Evolutionary conservation across 2,113 vertebrate genomes (phyloP), one percentile per base, ranked within the genome.

Genomic region (Passer domesticus): DNA sequence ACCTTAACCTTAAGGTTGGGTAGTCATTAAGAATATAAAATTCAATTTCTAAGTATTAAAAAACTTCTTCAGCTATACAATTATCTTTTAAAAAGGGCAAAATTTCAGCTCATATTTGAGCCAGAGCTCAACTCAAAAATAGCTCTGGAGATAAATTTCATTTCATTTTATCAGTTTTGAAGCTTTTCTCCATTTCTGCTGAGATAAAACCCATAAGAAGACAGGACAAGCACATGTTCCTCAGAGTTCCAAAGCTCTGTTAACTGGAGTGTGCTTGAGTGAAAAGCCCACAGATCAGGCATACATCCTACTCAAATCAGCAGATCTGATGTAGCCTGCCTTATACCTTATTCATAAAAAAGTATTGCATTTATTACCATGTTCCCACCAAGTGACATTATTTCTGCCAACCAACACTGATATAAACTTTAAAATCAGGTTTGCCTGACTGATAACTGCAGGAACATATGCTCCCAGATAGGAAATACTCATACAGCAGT

Each of bases 11-110:
- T 90, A 95, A 96, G 87, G 75, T 59, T 75, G 37, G 87, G 55
- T 89, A 96, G 92, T 87, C 83, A 59, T 35, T 92, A 93, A 70
- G 39, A 74, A 62, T 53, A 90, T 10, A 94, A 92, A 94, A 96
- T 56, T 77, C 56, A 47, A 18, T 64, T 88, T 80, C 35, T 70
- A 80, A 87, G 25, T 52, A 30, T 78, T 60, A 83, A 86, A 92
- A 92, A 52, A 67, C 13, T 10, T 49, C 13, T 68, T 77, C 47
- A 56, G 73, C 64, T 80, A 70, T 80, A 80, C 12, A 81, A 19
- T 7, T 81, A 56, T 31, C 30, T 74, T 83, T 47, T 7, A 4
- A 70, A 86, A 49, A 15, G 15, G 24, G 31, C 6, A 83, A 84
- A 60, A 63, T 28, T 79, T 93, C 43, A 53, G 76, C 64, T 81